A percentile compares a stretch with the other conserved stretches of the same genome.
phyloP scores from a whole-genome alignment of 2,888 invertebrate species.

The Rhyacophila evoluta region DNA sequence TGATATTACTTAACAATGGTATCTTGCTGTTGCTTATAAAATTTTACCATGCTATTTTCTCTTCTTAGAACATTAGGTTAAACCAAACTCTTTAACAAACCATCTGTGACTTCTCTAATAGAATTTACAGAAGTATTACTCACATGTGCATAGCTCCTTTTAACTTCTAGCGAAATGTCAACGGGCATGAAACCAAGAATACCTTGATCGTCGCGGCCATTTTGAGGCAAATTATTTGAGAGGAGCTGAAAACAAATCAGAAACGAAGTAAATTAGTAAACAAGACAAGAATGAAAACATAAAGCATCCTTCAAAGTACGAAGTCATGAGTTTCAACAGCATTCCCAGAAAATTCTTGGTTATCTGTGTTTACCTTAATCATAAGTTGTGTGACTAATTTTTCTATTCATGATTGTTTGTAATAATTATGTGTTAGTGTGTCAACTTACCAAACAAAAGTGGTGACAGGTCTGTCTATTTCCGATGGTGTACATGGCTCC shows the following conservation, averaged over 20 bases:
- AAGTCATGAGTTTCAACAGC: neutral
- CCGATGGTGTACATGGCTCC: constrained; percentile 71
- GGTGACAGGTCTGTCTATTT: constrained; percentile 73
- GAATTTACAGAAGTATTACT: too few relatives aligned
- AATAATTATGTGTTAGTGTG: neutral
- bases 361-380: too few relatives aligned
- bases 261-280: neutral
- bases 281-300: neutral
- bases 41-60: too few relatives aligned
- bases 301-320: neutral
- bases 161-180: constrained; percentile 78
- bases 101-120: too few relatives aligned
- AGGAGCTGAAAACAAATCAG: constrained; percentile 70
- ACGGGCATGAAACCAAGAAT: constrained; percentile 78
- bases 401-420: too few relatives aligned
- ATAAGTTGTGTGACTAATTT: too few relatives aligned
- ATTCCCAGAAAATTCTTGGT: neutral
- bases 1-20: too few relatives aligned
- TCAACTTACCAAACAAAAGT: constrained; percentile 79
- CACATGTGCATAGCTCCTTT: constrained; percentile 64
- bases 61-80: neutral
- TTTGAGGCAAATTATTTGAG: constrained; percentile 78
- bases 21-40: too few relatives aligned
- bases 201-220: constrained; percentile 76
- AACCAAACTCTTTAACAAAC: too few relatives aligned